phyloP scores from a whole-genome alignment of 2,797 vertebrate genomes.

The Prionace glauca region DNA sequence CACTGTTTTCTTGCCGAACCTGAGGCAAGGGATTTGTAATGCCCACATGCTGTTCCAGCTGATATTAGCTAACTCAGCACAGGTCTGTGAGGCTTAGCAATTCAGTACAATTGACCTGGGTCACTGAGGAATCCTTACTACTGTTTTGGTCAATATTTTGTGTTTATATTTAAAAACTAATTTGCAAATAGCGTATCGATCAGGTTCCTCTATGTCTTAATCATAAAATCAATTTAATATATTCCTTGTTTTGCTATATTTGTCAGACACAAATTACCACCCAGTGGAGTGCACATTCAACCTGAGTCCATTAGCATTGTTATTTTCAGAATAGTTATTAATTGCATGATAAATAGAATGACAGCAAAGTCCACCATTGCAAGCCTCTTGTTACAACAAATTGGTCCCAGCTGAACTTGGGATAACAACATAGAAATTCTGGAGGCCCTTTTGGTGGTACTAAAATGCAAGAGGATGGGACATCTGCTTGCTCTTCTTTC shows the following conservation, averaged over 20 bases:
- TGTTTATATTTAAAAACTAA: background rate
- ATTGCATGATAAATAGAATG: background rate
- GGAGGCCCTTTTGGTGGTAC: background rate
- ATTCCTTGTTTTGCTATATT: background rate
- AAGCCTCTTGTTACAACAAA: background rate
- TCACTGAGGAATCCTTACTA: background rate
- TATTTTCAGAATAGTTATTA: background rate
- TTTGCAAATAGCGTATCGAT: background rate
- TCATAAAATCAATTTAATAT: background rate
- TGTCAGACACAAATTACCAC: background rate
- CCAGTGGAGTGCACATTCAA: background rate
- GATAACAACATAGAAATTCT: background rate
- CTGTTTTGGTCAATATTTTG: too few species aligned
- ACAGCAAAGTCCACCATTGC: too few species aligned
- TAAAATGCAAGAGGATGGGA: background rate
- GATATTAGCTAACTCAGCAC: background rate
- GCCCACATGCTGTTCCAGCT: background rate
- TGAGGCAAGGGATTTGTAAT: too few species aligned
- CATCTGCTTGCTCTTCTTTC: background rate
- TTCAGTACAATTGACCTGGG: too few species aligned
- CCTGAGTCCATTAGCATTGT: background rate
- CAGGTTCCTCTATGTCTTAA: background rate
- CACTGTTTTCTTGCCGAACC: background rate
- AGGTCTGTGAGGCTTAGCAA: background rate
- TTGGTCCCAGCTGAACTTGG: background rate